phyloP scores from a whole-genome alignment of 2,797 vertebrate genomes.

The Gobionotothen gibberifrons region DNA sequence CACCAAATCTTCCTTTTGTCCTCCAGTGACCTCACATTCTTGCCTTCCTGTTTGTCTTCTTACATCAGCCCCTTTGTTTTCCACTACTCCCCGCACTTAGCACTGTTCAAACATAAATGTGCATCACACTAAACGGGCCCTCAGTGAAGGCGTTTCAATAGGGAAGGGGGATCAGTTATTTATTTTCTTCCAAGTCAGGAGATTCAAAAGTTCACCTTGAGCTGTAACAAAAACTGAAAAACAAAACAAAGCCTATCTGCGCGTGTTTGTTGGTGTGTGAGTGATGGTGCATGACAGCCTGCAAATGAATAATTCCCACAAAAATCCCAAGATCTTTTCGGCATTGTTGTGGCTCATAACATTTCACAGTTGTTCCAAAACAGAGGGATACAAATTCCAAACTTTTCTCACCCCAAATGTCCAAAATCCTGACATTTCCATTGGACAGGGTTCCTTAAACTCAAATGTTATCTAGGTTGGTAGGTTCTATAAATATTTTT shows the following conservation, averaged over 20 bases:
- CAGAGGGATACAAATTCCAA: background rate
- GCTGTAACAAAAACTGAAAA: slow-evolving; percentile 26
- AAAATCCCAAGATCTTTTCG: background rate
- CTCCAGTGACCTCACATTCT: background rate
- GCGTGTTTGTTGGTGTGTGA: background rate
- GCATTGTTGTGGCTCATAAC: background rate
- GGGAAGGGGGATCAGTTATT: slow-evolving; percentile 16
- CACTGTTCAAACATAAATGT: slow-evolving; percentile 6
- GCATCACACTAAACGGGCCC: slow-evolving; percentile 7
- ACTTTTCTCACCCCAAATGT: background rate
- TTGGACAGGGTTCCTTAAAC: too few relatives aligned
- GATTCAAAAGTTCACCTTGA: slow-evolving; percentile 35
- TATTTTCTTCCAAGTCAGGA: slow-evolving; percentile 13
- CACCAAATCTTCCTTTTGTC: background rate
- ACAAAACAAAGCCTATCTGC: slow-evolving; percentile 7
- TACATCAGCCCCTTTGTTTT: slow-evolving; percentile 34
- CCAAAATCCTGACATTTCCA: background rate
- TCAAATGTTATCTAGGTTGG: too few relatives aligned
- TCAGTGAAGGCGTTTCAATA: slow-evolving; percentile 25
- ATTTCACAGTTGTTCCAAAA: background rate
- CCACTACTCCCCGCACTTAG: slow-evolving; percentile 36
- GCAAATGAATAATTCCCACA: slow-evolving; percentile 20
- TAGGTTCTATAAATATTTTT: too few relatives aligned
- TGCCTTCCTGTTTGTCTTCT: background rate
- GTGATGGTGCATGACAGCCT: background rate